These are phyloP conservation scores for Aphaenogaster floridana DNA, from an alignment of 1,140 invertebrate genomes.

Conservation along the genomic window DNA sequence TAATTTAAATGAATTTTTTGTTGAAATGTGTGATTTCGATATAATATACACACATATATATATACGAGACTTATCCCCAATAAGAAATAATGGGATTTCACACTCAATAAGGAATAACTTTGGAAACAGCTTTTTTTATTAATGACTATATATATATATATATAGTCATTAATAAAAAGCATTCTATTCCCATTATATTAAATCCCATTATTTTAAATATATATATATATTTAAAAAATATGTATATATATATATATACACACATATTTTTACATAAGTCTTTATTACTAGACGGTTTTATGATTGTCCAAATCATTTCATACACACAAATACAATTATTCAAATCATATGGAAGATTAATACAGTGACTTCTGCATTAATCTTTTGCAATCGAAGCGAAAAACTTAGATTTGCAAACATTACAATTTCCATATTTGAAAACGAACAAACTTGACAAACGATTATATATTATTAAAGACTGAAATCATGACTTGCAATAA, in stretches of 20 bases:
- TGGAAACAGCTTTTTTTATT: not conserved
- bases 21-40: not conserved
- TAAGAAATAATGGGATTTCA: not conserved
- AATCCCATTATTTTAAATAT: too few relatives aligned
- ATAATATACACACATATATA: too few relatives aligned
- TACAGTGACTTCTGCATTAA: not conserved
- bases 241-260: too few relatives aligned
- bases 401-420: not conserved
- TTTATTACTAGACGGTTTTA: not conserved
- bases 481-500: not conserved
- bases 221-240: too few relatives aligned
- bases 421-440: not conserved
- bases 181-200: too few relatives aligned
- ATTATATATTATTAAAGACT: not conserved
- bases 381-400: not conserved
- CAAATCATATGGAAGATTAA: not conserved
- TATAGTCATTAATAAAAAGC: not conserved
- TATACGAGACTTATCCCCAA: not conserved
- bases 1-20: conserved; percentile 9
- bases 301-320: not conserved
- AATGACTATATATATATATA: not conserved
- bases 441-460: not conserved
- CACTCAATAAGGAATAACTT: not conserved
- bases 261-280: not conserved
- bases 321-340: not conserved